Conservation (phyloP, 2,888 invertebrate species). For the Archaeoteleia sp. region DNA sequence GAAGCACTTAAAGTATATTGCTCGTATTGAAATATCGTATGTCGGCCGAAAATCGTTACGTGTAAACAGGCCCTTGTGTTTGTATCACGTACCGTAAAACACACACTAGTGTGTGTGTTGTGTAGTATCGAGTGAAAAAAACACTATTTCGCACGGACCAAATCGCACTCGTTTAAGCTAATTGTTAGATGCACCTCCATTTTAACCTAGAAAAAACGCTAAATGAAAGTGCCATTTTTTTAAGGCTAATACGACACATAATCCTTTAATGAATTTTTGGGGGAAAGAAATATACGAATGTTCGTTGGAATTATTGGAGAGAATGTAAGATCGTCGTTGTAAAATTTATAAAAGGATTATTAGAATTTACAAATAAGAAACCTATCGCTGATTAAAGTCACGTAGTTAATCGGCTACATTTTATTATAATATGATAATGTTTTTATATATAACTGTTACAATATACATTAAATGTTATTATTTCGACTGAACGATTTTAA, state of each 20-base stretch:
- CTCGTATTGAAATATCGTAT: no score
- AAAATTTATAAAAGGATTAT: slow-evolving; percentile 15
- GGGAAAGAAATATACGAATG: no score
- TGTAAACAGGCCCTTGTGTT: no score
- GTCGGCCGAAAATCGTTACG: no score
- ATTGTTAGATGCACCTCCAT: slow-evolving; percentile 29
- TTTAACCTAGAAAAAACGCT: background rate
- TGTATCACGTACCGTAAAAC: no score
- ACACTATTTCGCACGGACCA: slow-evolving; percentile 37
- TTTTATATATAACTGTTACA: slow-evolving; percentile 12
- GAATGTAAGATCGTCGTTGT: background rate
- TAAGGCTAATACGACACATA: background rate
- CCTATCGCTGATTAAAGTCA: slow-evolving; percentile 24
- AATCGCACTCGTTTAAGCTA: slow-evolving; percentile 49
- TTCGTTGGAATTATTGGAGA: no score
- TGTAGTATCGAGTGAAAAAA: no score
- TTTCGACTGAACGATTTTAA: slow-evolving; percentile 30
- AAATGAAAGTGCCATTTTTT: no score
- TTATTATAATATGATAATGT: slow-evolving; percentile 7
- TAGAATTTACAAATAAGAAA: slow-evolving; percentile 3
- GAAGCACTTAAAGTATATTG: no score
- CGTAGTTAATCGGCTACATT: slow-evolving; percentile 26
- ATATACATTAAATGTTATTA: slow-evolving; percentile 22
- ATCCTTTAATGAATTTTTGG: background rate
- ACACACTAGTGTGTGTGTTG: no score